Conservation (phyloP, 2,797 vertebrate genomes). For the Gorsachius magnificus region DNA sequence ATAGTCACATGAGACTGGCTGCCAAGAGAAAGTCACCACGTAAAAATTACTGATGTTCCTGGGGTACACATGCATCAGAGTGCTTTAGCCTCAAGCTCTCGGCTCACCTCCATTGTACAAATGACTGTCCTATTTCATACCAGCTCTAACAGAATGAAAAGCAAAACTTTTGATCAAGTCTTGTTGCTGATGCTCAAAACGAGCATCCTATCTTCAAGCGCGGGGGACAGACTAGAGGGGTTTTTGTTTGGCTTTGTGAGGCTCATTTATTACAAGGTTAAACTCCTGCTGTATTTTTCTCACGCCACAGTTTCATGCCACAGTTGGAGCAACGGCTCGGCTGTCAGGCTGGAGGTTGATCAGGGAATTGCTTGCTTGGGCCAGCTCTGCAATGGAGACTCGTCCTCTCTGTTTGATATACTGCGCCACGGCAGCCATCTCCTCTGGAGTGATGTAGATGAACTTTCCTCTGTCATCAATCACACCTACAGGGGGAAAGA, state of each 20-base stretch:
- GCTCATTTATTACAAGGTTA: background rate
- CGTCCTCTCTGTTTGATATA: conserved; percentile 90
- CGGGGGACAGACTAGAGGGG: fast-evolving
- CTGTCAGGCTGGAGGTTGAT: conserved; percentile 86
- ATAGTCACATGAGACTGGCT: background rate
- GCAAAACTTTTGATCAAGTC: background rate
- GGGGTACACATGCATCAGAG: background rate
- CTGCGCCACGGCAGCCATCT: conserved; percentile 88
- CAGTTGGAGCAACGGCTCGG: background rate
- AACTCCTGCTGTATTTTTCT: background rate
- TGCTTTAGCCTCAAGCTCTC: background rate
- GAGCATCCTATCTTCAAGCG: background rate
- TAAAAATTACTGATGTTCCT: background rate
- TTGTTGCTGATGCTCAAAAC: background rate
- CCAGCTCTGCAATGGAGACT: conserved; percentile 92
- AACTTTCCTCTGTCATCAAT: conserved; percentile 98
- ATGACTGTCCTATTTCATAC: background rate
- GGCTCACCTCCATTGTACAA: background rate
- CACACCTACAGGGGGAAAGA: conserved; percentile 80
- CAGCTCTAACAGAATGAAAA: background rate
- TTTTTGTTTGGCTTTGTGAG: background rate
- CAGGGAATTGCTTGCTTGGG: conserved; percentile 91
- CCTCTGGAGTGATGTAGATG: conserved; percentile 93
- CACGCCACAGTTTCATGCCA: background rate
- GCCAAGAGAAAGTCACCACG: background rate